Conservation (phyloP, 2,113 vertebrate species). For the Tretioscincus oriximinensis region DNA sequence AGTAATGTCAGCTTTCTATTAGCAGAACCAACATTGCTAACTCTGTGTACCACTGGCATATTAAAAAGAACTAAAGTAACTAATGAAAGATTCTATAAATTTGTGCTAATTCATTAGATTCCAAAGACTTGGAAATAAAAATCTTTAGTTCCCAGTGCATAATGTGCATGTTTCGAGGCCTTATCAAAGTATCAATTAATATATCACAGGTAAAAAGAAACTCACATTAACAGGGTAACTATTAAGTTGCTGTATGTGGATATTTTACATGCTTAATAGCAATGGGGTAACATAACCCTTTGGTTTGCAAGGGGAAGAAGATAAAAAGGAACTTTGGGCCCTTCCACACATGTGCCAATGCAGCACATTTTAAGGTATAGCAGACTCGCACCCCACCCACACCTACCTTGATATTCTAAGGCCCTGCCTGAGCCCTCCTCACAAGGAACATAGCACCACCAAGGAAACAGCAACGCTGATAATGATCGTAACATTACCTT, state of each 20-base stretch:
- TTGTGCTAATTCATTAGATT: background rate
- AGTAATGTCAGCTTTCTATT: background rate
- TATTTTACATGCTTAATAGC: background rate
- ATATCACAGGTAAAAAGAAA: background rate
- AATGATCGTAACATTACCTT: no score
- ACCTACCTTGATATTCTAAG: no score
- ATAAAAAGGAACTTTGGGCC: no score
- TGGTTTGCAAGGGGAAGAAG: no score
- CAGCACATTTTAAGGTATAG: no score
- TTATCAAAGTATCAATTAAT: background rate
- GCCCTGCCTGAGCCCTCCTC: no score
- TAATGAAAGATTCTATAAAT: conserved; percentile 11
- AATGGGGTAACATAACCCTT: no score
- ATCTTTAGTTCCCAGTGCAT: background rate
- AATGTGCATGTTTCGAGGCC: background rate
- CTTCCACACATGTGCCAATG: no score
- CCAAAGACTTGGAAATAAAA: background rate
- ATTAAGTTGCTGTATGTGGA: background rate
- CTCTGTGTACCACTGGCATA: background rate
- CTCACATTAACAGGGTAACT: background rate
- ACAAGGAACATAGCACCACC: no score
- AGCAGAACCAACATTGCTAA: background rate
- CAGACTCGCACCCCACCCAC: no score
- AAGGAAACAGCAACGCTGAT: no score
- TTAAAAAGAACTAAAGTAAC: background rate